Evolutionary conservation across 2,888 invertebrate genomes (phyloP).

Genomic region (Eupithecia vulgata): DNA sequence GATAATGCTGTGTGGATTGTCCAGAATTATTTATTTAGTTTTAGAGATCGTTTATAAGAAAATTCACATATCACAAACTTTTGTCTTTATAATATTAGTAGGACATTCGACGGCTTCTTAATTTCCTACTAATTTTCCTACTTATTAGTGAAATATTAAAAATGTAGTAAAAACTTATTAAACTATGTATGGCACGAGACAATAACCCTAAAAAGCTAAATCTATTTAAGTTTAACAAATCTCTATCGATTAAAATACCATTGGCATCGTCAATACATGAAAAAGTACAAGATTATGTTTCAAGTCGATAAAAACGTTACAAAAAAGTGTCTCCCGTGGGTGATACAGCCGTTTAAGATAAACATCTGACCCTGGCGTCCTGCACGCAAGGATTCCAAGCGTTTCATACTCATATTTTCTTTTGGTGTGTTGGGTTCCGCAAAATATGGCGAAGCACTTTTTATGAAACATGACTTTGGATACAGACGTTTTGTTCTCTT

Average conservation of each 20-base stretch:
- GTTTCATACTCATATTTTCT: slow-evolving; percentile 70
- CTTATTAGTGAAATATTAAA: too few species aligned
- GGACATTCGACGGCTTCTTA: too few species aligned
- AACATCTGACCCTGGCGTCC: slow-evolving; percentile 78
- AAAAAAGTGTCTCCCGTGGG: slow-evolving; percentile 81
- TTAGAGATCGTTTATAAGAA: too few species aligned
- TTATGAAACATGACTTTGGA: slow-evolving; percentile 14
- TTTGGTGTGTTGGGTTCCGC: slow-evolving; percentile 44
- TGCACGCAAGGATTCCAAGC: slow-evolving; percentile 80
- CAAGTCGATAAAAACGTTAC: slow-evolving; percentile 75
- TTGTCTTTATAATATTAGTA: too few species aligned
- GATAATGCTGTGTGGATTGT: too few species aligned
- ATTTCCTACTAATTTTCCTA: too few species aligned
- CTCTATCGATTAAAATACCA: slow-evolving; percentile 28
- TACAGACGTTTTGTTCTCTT: background rate
- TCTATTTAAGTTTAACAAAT: slow-evolving; percentile 16
- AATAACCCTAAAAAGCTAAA: background rate
- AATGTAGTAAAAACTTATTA: too few species aligned
- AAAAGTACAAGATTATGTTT: slow-evolving; percentile 66
- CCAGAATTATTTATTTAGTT: too few species aligned
- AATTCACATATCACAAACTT: too few species aligned
- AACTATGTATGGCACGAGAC: slow-evolving; percentile 10
- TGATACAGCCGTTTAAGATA: slow-evolving; percentile 84
- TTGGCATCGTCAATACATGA: slow-evolving; percentile 50
- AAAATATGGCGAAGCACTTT: slow-evolving; percentile 26